phyloP scores from a whole-genome alignment of 30 jellyfish, hydroid and myxozoan genomes.

The Rhopilema esculentum region DNA sequence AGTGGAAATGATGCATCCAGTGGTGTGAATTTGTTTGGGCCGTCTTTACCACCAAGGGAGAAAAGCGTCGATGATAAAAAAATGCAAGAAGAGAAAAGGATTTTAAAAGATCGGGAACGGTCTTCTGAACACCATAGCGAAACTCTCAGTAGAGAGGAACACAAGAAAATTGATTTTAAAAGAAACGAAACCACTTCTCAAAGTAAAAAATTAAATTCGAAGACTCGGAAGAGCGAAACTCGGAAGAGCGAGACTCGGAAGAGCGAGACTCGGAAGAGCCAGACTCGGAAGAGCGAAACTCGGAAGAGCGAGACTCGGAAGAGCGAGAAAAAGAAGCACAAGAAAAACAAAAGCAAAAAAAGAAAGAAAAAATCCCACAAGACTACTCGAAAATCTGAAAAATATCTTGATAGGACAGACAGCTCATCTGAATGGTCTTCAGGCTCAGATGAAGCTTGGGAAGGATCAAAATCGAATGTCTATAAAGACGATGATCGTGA shows the following conservation, averaged over 20 bases:
- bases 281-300: constrained; percentile 2
- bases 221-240: background rate
- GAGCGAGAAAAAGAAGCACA: constrained; percentile 25
- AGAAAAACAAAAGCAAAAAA: constrained; percentile 19
- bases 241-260: constrained; percentile 18
- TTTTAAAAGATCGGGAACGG: background rate
- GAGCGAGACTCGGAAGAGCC: constrained; percentile 1
- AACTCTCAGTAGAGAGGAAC: background rate
- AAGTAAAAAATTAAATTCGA: background rate
- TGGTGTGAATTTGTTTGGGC: background rate
- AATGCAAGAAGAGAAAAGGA: background rate
- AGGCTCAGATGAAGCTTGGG: constrained; percentile 21
- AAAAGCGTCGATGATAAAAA: background rate
- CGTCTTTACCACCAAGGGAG: background rate
- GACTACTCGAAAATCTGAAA: background rate
- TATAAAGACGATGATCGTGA: background rate
- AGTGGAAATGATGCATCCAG: no score
- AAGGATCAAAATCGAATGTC: background rate
- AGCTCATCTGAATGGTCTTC: constrained; percentile 60
- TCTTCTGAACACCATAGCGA: background rate
- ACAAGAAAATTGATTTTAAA: background rate
- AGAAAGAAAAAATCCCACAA: constrained; percentile 9
- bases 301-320: constrained; percentile 4
- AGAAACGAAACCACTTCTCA: background rate
- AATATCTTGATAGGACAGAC: background rate